Percentiles rank a stretch among this genome's conserved stretches.
Conservation (phyloP, 2,888 invertebrate species). For the Papilio gigon region DNA sequence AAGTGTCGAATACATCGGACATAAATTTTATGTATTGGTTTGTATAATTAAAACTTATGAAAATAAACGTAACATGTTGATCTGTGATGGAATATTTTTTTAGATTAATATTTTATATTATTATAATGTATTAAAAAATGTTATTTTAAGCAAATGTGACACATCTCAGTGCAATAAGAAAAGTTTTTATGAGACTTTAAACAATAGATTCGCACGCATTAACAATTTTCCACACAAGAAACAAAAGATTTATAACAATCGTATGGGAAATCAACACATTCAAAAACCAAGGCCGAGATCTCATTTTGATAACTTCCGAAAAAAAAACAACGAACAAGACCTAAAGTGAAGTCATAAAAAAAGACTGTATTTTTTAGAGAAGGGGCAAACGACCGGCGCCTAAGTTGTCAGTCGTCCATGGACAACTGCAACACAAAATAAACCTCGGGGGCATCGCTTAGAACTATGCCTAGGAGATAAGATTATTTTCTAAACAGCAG, state of each 20-base stretch:
- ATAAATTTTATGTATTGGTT: too few relatives aligned
- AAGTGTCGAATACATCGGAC: background rate
- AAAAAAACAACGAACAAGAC: background rate
- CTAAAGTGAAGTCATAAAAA: background rate
- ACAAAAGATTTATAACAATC: constrained; percentile 28
- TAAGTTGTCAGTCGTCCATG: too few relatives aligned
- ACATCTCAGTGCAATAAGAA: constrained; percentile 11
- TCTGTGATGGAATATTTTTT: background rate
- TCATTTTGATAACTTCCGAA: constrained; percentile 1
- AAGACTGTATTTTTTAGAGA: too few relatives aligned
- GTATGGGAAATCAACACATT: constrained; percentile 35
- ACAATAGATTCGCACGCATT: constrained; percentile 30
- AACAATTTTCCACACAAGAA: constrained; percentile 23
- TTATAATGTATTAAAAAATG: background rate
- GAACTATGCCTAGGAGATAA: too few relatives aligned
- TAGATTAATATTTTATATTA: background rate
- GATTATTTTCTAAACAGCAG: too few relatives aligned
- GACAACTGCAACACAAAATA: too few relatives aligned
- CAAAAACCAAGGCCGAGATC: constrained; percentile 1
- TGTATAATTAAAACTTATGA: background rate
- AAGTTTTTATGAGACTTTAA: constrained; percentile 6
- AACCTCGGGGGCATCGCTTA: too few relatives aligned
- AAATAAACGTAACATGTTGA: background rate
- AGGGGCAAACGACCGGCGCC: too few relatives aligned
- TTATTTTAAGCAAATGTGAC: background rate